These are phyloP conservation scores for Drosophila ezoana DNA, from an alignment of 2,888 invertebrate genomes.

Conservation along the genomic window DNA sequence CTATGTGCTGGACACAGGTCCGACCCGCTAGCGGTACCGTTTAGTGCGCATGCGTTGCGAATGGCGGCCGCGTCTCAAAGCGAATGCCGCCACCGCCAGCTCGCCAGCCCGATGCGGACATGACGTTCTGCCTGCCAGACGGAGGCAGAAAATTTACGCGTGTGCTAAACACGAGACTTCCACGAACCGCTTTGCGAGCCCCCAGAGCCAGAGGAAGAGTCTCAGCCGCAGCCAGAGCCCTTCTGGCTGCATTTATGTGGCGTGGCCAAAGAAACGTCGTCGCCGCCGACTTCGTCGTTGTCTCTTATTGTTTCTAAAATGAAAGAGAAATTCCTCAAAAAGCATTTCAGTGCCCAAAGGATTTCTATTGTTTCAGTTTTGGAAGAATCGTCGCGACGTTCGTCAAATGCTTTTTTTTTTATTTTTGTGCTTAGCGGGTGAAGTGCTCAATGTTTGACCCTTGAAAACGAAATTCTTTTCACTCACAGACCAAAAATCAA, in stretches of 20 bases:
- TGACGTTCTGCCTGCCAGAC: conserved; percentile 25
- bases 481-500: conserved; percentile 45
- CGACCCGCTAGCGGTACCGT: conserved; percentile 83
- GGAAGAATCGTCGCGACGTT: conserved; percentile 36
- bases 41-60: conserved; percentile 84
- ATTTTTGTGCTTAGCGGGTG: neutral
- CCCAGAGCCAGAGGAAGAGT: conserved; percentile 3
- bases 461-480: conserved; percentile 63
- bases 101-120: conserved; percentile 20
- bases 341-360: conserved; percentile 70
- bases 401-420: conserved; percentile 54
- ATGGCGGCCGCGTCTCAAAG: conserved; percentile 82
- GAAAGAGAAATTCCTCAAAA: conserved; percentile 72
- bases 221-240: conserved; percentile 11
- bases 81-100: conserved; percentile 75
- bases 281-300: conserved; percentile 14
- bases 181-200: conserved; percentile 78
- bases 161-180: conserved; percentile 85
- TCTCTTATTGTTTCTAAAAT: conserved; percentile 72
- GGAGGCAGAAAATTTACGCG: conserved; percentile 83
- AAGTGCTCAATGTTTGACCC: conserved; percentile 14
- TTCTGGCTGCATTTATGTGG: conserved; percentile 57
- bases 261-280: conserved; percentile 50
- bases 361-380: conserved; percentile 73
- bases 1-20: conserved; percentile 26